A percentile compares a stretch with the other conserved stretches of the same genome.
Evolutionary conservation across 1,140 invertebrate species (phyloP).

Genomic region (Doryteuthis pealeii): DNA sequence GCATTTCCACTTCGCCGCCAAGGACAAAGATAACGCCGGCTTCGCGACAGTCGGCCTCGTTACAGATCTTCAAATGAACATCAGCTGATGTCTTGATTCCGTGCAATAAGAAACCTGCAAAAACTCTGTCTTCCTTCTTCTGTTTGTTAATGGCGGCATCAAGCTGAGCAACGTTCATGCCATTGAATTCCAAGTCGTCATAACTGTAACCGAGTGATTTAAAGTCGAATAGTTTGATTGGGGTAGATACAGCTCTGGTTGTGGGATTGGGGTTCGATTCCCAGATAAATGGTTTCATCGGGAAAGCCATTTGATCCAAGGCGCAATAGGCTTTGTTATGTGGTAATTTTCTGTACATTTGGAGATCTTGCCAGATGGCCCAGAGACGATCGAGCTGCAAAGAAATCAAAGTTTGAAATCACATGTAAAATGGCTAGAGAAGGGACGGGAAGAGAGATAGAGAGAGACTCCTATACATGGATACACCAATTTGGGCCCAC

Average conservation of each 20-base stretch:
- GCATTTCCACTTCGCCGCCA: constrained; percentile 17
- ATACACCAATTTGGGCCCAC: too few species aligned
- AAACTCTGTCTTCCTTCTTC: constrained; percentile 25
- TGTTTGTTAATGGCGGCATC: constrained; percentile 19
- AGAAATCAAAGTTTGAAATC: too few species aligned
- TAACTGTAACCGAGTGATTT: constrained; percentile 21
- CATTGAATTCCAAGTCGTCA: constrained; percentile 15
- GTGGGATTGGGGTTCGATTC: constrained; percentile 16
- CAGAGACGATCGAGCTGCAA: constrained; percentile 14
- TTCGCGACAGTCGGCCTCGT: neutral
- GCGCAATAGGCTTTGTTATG: constrained; percentile 31
- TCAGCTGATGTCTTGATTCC: constrained; percentile 25
- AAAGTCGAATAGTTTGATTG: constrained; percentile 28
- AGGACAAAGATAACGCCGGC: constrained; percentile 17
- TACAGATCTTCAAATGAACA: constrained; percentile 22
- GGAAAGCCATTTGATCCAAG: constrained; percentile 17
- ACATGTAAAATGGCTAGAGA: too few species aligned
- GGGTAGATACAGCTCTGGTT: constrained; percentile 21
- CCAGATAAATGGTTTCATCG: constrained; percentile 25
- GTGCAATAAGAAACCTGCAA: constrained; percentile 30
- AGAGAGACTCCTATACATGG: too few species aligned
- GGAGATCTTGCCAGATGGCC: constrained; percentile 27
- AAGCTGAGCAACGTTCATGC: constrained; percentile 9
- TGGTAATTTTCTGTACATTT: constrained; percentile 23
- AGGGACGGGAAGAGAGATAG: constrained; percentile 20